A percentile compares a stretch with the other conserved stretches of the same genome.
Conservation (phyloP, 2,888 invertebrate genomes). For the Diaphora mendica region DNA sequence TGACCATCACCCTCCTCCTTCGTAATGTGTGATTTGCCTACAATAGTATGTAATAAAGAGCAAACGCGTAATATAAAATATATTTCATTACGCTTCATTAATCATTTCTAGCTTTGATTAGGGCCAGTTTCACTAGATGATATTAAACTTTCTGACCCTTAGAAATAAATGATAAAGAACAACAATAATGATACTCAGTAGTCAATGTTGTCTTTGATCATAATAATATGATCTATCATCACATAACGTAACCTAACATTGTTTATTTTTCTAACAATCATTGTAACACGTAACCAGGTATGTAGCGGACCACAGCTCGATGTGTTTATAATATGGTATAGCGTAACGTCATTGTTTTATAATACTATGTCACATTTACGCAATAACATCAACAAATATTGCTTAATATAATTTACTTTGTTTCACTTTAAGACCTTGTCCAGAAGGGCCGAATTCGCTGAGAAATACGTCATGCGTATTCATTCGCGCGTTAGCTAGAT, state of each 20-base stretch:
- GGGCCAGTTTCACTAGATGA: too few relatives aligned
- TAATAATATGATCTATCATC: conserved; percentile 4
- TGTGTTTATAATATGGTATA: conserved; percentile 48
- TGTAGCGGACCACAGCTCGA: conserved; percentile 33
- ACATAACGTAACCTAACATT: conserved; percentile 37
- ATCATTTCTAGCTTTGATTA: too few relatives aligned
- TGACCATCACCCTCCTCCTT: too few relatives aligned
- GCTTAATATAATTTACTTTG: neutral
- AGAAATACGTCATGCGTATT: too few relatives aligned
- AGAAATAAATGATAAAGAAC: neutral
- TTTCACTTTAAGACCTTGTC: too few relatives aligned
- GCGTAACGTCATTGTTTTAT: conserved; percentile 53
- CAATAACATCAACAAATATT: conserved; percentile 32
- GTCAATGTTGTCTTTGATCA: conserved; percentile 11
- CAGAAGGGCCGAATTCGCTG: too few relatives aligned
- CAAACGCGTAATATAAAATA: too few relatives aligned
- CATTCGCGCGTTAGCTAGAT: too few relatives aligned
- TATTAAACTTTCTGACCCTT: too few relatives aligned
- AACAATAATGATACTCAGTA: neutral
- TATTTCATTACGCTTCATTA: neutral
- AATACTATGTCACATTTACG: conserved; percentile 40
- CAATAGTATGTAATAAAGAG: too few relatives aligned
- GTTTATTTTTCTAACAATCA: conserved; percentile 39
- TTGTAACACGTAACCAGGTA: conserved; percentile 43
- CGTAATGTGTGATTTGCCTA: neutral